These are phyloP conservation scores for Halichoerus grypus DNA, from an alignment of 2,113 vertebrate genomes.

Conservation along the genomic window DNA sequence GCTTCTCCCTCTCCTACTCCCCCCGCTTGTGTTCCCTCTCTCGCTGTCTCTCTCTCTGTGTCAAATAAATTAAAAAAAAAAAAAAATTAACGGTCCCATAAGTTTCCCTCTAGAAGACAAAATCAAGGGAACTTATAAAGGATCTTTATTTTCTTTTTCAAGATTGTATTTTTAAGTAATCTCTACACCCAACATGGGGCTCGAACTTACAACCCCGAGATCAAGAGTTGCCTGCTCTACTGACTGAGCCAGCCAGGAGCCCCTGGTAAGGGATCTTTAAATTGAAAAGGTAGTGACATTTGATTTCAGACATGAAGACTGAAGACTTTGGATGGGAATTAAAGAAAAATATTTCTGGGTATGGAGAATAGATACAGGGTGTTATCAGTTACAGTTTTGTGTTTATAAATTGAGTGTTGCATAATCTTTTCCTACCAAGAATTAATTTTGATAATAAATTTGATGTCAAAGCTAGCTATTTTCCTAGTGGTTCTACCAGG, in stretches of 20 bases:
- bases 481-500: not conserved
- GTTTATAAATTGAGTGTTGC: not conserved
- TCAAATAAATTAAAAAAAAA: too few relatives aligned
- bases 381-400: not conserved
- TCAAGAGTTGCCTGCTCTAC: not conserved
- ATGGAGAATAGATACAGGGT: not conserved
- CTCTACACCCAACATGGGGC: not conserved
- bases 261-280: not conserved
- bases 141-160: not conserved
- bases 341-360: not conserved
- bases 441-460: not conserved
- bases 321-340: not conserved
- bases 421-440: not conserved
- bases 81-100: not conserved
- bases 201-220: not conserved
- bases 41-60: too few relatives aligned
- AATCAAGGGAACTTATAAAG: not conserved
- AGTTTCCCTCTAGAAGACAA: conserved; percentile 2
- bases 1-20: too few relatives aligned
- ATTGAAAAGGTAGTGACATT: not conserved
- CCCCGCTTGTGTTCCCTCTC: too few relatives aligned
- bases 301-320: not conserved
- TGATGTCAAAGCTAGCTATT: not conserved
- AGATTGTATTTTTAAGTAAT: not conserved
- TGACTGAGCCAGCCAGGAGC: not conserved